These are phyloP conservation scores for Silurus asotus DNA, from an alignment of 2,113 vertebrate genomes.

Conservation along the genomic window DNA sequence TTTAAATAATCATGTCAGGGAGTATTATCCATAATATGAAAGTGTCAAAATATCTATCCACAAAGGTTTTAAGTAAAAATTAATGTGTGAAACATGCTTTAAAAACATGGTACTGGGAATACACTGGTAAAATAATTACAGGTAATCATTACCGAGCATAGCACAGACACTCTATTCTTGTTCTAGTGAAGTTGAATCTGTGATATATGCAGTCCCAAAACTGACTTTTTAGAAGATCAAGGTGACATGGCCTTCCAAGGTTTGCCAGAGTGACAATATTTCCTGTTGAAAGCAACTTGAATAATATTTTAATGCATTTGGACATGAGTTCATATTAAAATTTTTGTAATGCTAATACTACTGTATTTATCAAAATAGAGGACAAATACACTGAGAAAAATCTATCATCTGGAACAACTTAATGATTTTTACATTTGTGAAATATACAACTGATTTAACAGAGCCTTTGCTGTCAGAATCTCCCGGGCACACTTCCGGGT, in stretches of 20 bases:
- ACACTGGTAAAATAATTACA: not conserved
- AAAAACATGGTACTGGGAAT: not conserved
- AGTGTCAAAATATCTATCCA: slow-evolving; percentile 2
- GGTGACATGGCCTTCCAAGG: not conserved
- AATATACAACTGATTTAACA: not conserved
- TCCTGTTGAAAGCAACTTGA: not conserved
- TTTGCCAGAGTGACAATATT: not conserved
- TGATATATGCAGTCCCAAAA: not conserved
- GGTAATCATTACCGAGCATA: slow-evolving; percentile 4
- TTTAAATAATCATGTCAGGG: slow-evolving; percentile 8
- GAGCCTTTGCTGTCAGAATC: not conserved
- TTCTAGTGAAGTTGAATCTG: not conserved
- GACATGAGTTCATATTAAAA: not conserved
- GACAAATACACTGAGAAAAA: not conserved
- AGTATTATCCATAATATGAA: not conserved
- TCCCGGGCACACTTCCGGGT: no score
- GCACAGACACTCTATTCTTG: not conserved
- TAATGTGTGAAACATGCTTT: slow-evolving; percentile 9
- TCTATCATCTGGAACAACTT: not conserved
- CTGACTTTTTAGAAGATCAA: not conserved
- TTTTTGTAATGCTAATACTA: not conserved
- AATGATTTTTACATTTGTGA: not conserved
- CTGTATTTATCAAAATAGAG: not conserved
- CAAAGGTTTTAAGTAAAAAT: slow-evolving; percentile 23
- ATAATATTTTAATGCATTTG: not conserved